Conservation (phyloP, 1,140 invertebrate genomes). For the Camponotus floridanus region DNA sequence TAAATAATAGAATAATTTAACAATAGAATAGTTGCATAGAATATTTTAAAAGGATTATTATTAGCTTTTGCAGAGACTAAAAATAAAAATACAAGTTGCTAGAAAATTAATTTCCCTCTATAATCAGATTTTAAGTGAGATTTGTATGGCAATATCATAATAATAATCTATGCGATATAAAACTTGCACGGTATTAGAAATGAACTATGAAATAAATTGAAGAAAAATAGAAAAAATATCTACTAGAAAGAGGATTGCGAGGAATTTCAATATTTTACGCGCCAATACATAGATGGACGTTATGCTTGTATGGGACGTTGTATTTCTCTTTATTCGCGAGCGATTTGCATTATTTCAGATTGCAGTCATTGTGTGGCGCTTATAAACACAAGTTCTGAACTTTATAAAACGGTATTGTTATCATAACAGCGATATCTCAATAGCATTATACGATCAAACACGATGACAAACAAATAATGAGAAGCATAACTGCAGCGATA, state of each 20-base stretch:
- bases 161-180: background rate
- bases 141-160: background rate
- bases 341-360: constrained; percentile 53
- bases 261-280: constrained; percentile 34
- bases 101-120: background rate
- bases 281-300: constrained; percentile 28
- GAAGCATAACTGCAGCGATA: constrained; percentile 48
- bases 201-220: background rate
- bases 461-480: constrained; percentile 30
- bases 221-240: background rate
- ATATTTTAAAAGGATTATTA: background rate
- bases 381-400: constrained; percentile 60
- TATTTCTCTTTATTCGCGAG: background rate
- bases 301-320: background rate
- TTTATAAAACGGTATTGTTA: constrained; percentile 53
- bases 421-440: constrained; percentile 35
- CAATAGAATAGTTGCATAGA: background rate
- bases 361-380: background rate
- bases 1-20: background rate
- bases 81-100: constrained; percentile 9
- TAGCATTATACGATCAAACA: constrained; percentile 42
- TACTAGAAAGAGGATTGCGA: background rate
- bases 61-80: background rate
- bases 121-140: background rate
- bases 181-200: background rate